Evolutionary conservation across 2,888 invertebrate species (phyloP).

Genomic region (Agonum fuliginosum): DNA sequence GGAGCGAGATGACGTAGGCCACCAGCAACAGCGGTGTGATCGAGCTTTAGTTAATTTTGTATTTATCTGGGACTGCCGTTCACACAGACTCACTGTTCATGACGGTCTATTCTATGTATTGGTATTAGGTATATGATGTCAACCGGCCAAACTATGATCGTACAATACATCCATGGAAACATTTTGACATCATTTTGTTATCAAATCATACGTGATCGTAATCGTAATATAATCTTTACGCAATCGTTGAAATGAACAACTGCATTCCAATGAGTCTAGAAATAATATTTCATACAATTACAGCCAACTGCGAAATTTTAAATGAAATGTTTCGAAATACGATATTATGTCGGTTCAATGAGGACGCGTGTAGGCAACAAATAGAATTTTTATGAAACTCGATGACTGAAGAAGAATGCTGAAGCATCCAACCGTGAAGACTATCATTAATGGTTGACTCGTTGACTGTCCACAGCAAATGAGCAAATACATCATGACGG

Average conservation of each 20-base stretch:
- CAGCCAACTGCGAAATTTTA: constrained; percentile 2
- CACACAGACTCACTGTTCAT: constrained; percentile 39
- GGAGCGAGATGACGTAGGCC: constrained; percentile 60
- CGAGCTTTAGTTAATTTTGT: constrained; percentile 72
- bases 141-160: not conserved
- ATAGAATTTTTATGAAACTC: constrained; percentile 15
- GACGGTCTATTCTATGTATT: not conserved
- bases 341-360: constrained; percentile 4
- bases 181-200: constrained; percentile 5
- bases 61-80: constrained; percentile 70
- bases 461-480: constrained; percentile 29
- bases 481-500: constrained; percentile 41
- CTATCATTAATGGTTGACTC: constrained; percentile 24
- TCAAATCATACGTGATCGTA: not conserved
- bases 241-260: constrained; percentile 7
- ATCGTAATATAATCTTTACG: constrained; percentile 15
- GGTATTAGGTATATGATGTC: not conserved
- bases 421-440: constrained; percentile 34
- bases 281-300: constrained; percentile 29
- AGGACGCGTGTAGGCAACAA: not conserved
- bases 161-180: not conserved
- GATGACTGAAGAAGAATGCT: constrained; percentile 13
- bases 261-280: constrained; percentile 20
- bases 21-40: constrained; percentile 65
- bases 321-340: constrained; percentile 23